phyloP scores from a whole-genome alignment of 2,888 invertebrate species.

The Carcina quercana region DNA sequence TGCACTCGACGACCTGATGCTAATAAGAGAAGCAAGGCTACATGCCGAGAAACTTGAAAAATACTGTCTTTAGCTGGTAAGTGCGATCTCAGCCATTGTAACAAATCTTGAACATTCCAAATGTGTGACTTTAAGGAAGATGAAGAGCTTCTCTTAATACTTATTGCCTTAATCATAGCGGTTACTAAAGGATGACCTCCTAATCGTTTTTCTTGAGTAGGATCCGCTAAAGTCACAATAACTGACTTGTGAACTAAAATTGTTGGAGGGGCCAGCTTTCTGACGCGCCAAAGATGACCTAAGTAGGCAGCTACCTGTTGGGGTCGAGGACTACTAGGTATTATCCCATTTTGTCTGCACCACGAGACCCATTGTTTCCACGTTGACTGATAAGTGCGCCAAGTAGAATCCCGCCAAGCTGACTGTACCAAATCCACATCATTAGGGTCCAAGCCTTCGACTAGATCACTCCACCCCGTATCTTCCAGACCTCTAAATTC shows the following conservation, averaged over 20 bases:
- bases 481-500: slow-evolving; percentile 14
- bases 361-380: slow-evolving; percentile 8
- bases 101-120: slow-evolving; percentile 8
- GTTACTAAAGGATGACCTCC: background rate
- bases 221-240: background rate
- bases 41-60: slow-evolving; percentile 12
- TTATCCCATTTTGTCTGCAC: background rate
- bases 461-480: slow-evolving; percentile 16
- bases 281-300: background rate
- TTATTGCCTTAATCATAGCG: background rate
- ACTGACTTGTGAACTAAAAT: background rate
- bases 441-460: background rate
- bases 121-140: background rate
- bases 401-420: slow-evolving; percentile 1
- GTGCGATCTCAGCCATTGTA: slow-evolving; percentile 6
- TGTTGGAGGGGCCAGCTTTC: background rate
- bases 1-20: slow-evolving; percentile 9
- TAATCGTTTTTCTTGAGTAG: background rate
- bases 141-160: background rate
- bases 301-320: background rate
- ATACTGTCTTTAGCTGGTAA: slow-evolving; percentile 1
- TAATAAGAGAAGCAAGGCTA: slow-evolving; percentile 8
- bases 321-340: background rate
- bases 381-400: background rate
- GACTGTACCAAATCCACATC: background rate